These are phyloP conservation scores for Lithobius niger DNA, from an alignment of 1,140 invertebrate genomes.

Conservation along the genomic window DNA sequence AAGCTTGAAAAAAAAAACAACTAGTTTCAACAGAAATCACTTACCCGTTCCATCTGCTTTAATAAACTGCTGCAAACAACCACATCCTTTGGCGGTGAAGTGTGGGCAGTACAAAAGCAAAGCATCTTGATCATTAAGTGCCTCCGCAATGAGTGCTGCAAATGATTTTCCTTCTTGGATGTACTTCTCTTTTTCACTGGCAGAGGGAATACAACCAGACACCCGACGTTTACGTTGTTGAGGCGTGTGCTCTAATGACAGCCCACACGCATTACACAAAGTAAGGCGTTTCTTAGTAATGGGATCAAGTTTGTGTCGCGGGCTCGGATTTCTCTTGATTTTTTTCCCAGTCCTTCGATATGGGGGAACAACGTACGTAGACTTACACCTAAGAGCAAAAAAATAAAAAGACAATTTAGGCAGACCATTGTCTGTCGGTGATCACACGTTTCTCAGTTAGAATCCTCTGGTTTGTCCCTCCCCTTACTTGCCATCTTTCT, in stretches of 20 bases:
- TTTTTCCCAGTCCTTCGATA: constrained; percentile 1
- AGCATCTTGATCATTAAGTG: constrained; percentile 19
- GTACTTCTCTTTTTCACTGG: constrained; percentile 21
- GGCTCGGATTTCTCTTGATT: constrained; percentile 6
- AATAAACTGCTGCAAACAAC: constrained; percentile 22
- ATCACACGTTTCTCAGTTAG: too few relatives aligned
- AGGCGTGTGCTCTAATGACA: constrained; percentile 13
- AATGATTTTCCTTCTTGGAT: constrained; percentile 18
- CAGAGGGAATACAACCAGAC: background rate
- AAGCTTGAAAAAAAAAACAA: too few relatives aligned
- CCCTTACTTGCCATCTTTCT: too few relatives aligned
- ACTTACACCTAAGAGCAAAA: constrained; percentile 3
- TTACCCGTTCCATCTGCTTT: background rate
- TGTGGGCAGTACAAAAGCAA: constrained; percentile 23
- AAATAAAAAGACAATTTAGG: too few relatives aligned
- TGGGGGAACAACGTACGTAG: constrained; percentile 4
- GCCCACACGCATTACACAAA: constrained; percentile 25
- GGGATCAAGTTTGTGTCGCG: constrained; percentile 17
- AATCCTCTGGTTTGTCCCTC: too few relatives aligned
- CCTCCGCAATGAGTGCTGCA: constrained; percentile 15
- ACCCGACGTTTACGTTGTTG: constrained; percentile 7
- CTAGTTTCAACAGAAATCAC: too few relatives aligned
- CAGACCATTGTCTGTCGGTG: too few relatives aligned
- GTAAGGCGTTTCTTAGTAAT: constrained; percentile 16
- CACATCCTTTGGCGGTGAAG: constrained; percentile 21